Conservation (phyloP, 2,113 vertebrate genomes). For the Lamprotornis superbus region DNA sequence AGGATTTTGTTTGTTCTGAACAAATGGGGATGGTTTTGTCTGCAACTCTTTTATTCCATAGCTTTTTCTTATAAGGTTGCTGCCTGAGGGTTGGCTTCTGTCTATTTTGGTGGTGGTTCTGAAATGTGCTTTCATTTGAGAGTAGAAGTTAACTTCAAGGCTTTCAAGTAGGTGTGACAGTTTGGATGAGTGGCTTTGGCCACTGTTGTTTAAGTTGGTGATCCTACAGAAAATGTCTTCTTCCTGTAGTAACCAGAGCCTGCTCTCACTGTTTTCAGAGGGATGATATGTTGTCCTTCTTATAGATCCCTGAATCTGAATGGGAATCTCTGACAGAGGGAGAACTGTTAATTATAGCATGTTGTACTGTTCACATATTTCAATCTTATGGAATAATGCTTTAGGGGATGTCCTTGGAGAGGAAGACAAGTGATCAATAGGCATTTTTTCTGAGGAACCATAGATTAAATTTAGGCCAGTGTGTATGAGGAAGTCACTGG, state of each 20-base stretch:
- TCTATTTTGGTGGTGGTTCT: neutral
- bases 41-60: neutral
- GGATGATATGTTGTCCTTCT: neutral
- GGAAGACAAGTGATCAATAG: neutral
- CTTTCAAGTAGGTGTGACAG: neutral
- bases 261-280: neutral
- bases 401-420: neutral
- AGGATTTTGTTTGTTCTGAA: neutral
- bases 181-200: neutral
- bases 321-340: neutral
- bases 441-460: neutral
- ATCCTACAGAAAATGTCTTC: neutral
- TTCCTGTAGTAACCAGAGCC: neutral
- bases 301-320: neutral
- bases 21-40: neutral
- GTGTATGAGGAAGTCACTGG: constrained; percentile 61
- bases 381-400: neutral
- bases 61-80: neutral
- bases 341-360: neutral
- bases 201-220: neutral
- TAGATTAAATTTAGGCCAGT: neutral
- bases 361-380: neutral
- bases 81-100: neutral
- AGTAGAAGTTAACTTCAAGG: neutral
- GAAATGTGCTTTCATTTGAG: neutral